Base-by-base conservation (phyloP, 1,140 invertebrate species). In the Andricus grossulariae region DNA sequence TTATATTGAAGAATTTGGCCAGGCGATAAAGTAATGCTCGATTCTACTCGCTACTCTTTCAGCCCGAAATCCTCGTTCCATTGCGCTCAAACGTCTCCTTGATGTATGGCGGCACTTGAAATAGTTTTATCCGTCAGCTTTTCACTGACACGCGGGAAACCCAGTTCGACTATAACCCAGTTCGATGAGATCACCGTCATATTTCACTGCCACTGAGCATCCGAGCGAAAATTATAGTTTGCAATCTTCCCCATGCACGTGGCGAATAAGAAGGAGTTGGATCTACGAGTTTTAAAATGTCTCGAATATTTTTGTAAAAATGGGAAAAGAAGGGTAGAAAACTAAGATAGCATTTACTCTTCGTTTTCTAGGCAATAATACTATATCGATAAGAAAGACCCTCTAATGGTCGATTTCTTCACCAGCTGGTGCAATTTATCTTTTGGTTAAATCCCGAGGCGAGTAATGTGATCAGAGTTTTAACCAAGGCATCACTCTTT, bases 171-270 rank as follows among this genome's bases (percentile, higher is more conserved):
- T 80, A 80, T 82, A 80, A 80, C 80, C 77, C 78, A 80, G 78
- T 82, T 84, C 81, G 75, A 80, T 80, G 71, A 74, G 80, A 66
- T 79, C 80, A 71, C 75, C 77, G 77, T 80, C 78, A 79, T 84
- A 82, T 82, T 82, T 84, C 76, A 71, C 71, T 60, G 79, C 79
- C 79, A 84, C 57, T 74, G 81, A 72, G 76, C 73, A 77, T 54
- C 77, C 77, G 76, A 79, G 77, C 75, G 77, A 77, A 83, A 83
- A 79, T 87, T 87, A 85, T 83, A 80, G 82, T 79, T 80, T 81
- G 83, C 84, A 82, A 87, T 85, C 85, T 86, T 83, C 81, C 78
- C 78, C 60, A 13, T 12, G 39, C 39, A 18, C 18, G 18, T 21
- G 21, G 12, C 12, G 21, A 15, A 25, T 15, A 66, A 25, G 25